Base-by-base conservation (phyloP, 2,113 vertebrate genomes). In the Tyrannus savana region DNA sequence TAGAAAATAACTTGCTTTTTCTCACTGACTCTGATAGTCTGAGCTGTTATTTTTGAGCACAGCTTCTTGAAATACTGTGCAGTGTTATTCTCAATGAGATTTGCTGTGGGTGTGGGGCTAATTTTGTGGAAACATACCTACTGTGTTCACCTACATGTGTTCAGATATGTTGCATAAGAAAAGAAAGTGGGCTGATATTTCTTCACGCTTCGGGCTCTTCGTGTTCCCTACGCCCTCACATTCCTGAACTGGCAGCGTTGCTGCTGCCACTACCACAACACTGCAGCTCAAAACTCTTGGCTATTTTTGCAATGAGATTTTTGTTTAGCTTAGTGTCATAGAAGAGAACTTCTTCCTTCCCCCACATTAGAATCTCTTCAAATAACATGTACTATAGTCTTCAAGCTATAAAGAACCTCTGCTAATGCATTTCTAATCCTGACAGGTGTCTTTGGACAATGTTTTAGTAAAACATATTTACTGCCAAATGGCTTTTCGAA, bases 381-480 rank as follows among this genome's bases (percentile, higher is more conserved):
- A 60, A 84, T 82, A 84, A 42, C 12, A 22, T 7, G 16, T 35
- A 86, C 69, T 62, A 46, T 19, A 66, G 72, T 58, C 78, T 80
- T 85, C 2, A 16, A 87, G 55, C 44, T 86, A 46, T 67, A 59
- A 87, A 59, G 42, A 60, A 71, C 42, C 67, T 91, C 52, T 7
- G 8, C 5, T 84, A 80, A 77, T 67, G 14, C 66, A 55, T 66
- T 63, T 86, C 55, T 92, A 89, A 71, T 83, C 47, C 79, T 96
- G 82, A 91, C 49, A 77, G 47, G 77, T 89, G 39, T 80, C 55
- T 94, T 31, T 44, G 25, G 56, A 86, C 39, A 80, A 59, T 77
- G 83, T 85, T 93, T 94, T 74, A 93, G 64, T 86, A 47, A 94
- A 86, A 91, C 75, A 49, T 37, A 90, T 93, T 93, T 88, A 93